A percentile compares a stretch with the other conserved stretches of the same genome.
Evolutionary conservation across 2,113 vertebrate species (phyloP).

Genomic region (Speoplatyrhinus poulsoni): DNA sequence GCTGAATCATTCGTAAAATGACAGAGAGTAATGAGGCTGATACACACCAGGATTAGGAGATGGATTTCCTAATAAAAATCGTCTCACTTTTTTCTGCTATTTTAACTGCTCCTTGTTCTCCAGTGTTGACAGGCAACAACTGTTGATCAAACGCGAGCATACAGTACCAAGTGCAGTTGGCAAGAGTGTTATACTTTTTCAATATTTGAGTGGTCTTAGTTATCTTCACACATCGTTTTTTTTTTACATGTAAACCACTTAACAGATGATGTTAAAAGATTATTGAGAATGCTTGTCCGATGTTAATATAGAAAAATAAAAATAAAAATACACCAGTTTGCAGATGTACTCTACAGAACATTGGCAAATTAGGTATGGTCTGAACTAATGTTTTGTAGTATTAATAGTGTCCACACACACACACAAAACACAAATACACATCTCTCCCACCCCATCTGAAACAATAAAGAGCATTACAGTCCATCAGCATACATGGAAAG

Average conservation of each 20-base stretch:
- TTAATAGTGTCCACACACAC: no score
- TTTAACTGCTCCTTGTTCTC: background rate
- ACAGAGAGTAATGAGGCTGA: conserved; percentile 59
- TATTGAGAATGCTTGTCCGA: background rate
- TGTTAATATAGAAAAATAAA: background rate
- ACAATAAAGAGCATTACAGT: no score
- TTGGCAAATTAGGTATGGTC: no score
- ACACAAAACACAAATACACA: background rate
- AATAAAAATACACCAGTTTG: background rate
- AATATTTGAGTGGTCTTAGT: background rate
- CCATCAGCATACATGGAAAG: no score
- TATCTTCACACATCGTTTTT: background rate
- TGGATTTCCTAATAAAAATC: conserved; percentile 45
- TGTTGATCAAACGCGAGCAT: background rate
- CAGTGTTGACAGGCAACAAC: background rate
- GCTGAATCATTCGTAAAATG: conserved; percentile 59
- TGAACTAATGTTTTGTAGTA: no score
- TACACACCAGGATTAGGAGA: conserved; percentile 32
- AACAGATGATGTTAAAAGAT: background rate
- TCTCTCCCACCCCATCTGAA: background rate
- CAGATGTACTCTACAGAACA: background rate
- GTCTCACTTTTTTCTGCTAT: conserved; percentile 17
- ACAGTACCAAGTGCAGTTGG: background rate
- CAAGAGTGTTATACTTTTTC: background rate
- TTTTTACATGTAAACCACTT: background rate